Conservation (phyloP, 2,113 vertebrate genomes). For the Lipophrys pholis region DNA sequence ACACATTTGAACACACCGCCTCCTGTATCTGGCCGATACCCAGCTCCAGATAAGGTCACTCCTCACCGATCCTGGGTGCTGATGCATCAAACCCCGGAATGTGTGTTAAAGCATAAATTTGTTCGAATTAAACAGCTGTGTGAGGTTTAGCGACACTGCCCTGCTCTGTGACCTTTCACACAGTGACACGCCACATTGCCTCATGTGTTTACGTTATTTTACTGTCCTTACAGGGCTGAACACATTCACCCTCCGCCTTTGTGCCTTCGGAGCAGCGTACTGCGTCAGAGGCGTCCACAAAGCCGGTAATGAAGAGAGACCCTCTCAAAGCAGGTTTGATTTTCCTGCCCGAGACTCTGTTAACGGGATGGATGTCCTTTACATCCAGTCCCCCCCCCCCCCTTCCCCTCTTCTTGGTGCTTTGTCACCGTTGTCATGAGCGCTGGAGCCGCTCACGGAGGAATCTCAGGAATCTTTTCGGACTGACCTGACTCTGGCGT, state of each 20-base stretch:
- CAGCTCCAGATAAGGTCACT: conserved; percentile 45
- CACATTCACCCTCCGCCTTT: conserved; percentile 48
- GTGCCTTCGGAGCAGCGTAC: conserved; percentile 34
- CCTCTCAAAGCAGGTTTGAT: conserved; percentile 51
- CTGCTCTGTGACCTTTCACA: conserved; percentile 45
- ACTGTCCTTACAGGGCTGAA: conserved; percentile 51
- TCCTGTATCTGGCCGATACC: conserved; percentile 34
- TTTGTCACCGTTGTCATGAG: conserved; percentile 82
- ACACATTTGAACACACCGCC: conserved; percentile 58
- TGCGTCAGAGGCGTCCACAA: conserved; percentile 64
- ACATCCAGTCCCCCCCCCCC: conserved; percentile 30
- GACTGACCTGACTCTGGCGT: conserved; percentile 63
- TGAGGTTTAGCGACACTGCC: conserved; percentile 6
- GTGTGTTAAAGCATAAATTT: conserved; percentile 5
- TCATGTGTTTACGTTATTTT: conserved; percentile 60
- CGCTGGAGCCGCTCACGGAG: conserved; percentile 57
- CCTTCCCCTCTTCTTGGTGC: conserved; percentile 36
- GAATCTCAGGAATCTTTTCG: conserved; percentile 81
- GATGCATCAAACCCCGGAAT: conserved; percentile 19
- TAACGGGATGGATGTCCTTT: conserved; percentile 74
- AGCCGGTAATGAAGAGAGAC: conserved; percentile 49
- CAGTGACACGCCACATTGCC: conserved; percentile 40
- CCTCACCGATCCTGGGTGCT: neutral
- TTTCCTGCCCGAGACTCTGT: conserved; percentile 56
- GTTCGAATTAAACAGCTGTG: neutral